Conservation (phyloP, 37 sponge, comb jelly and placozoan genomes). For the Hexactinellida sp. region DNA sequence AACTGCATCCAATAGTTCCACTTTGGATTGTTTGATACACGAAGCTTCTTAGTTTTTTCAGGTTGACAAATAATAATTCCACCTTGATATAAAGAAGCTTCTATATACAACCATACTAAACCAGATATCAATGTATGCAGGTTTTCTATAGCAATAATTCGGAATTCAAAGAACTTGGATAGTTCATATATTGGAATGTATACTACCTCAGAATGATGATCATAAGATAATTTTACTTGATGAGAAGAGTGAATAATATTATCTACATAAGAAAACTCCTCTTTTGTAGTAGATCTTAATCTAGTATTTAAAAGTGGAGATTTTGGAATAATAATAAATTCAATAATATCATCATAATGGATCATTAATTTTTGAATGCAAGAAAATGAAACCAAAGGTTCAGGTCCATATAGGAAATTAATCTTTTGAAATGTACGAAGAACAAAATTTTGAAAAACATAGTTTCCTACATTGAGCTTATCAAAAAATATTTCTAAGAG, state of each 20-base stretch:
- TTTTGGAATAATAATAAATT: not conserved
- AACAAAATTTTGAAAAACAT: not conserved
- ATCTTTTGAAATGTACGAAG: not conserved
- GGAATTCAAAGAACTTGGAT: not conserved
- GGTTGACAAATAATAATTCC: not conserved
- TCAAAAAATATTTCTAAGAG: not conserved
- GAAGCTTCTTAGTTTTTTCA: not conserved
- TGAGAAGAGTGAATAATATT: not conserved
- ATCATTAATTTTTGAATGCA: not conserved
- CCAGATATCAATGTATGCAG: not conserved
- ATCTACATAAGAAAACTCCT: not conserved
- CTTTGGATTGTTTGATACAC: slow-evolving; percentile 23
- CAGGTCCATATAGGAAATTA: not conserved
- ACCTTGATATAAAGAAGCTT: not conserved
- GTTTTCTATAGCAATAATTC: not conserved
- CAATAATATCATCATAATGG: not conserved
- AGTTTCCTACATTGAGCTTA: not conserved
- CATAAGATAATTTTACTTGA: not conserved
- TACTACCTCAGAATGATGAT: not conserved
- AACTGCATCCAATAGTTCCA: slow-evolving; percentile 82
- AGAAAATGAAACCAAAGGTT: not conserved
- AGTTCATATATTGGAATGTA: not conserved
- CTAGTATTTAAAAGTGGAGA: not conserved
- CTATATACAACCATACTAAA: not conserved
- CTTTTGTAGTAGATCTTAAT: not conserved